Evolutionary conservation across 2,113 vertebrate genomes (phyloP), one percentile per base, ranked within the genome.

Genomic region (Nesospiza acunhae): DNA sequence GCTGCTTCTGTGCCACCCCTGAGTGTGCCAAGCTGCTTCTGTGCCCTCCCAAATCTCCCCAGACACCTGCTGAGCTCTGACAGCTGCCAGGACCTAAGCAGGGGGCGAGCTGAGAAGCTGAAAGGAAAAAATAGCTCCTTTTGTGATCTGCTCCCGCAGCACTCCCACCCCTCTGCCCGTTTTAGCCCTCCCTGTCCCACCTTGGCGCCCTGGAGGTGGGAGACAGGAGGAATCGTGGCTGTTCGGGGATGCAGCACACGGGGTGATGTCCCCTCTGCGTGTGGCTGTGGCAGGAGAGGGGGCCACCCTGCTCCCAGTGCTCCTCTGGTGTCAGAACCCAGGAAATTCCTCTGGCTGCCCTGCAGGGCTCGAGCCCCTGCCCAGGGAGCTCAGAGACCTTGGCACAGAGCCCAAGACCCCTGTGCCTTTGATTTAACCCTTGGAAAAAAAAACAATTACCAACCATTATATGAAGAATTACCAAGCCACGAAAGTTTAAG

Each of bases 121-220:
- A 9, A 35, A 66, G 63, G 89, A 27, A 83, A 83, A 82, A 85
- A 82, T 0, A 83, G 44, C 82, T 94, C 78, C 78, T 83, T 95
- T 73, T 90, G 76, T 77, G 12, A 90, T 9, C 23, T 7, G 68
- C 73, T 96, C 35, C 75, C 47, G 27, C 72, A 49, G 41, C 77
- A 78, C 91, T 77, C 85, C 94, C 37, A 76, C 85, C 88, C 72
- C 28, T 6, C 11, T 77, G 83, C 90, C 88, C 15, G 50, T 66
- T 93, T 86, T 59, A 93, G 85, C 60, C 64, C 46, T 75, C 53
- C 66, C 11, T 4, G 63, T 53, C 90, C 96, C 30, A 63, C 63
- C 39, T 21, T 2, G 30, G n/a, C 84, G 59, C 72, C 67, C 70
- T 20, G 50, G 90, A 42, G 79, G 68, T 4, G 21, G 83, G n/a